Conservation (phyloP, 2,888 invertebrate species). For the Prenolepis imparis region DNA sequence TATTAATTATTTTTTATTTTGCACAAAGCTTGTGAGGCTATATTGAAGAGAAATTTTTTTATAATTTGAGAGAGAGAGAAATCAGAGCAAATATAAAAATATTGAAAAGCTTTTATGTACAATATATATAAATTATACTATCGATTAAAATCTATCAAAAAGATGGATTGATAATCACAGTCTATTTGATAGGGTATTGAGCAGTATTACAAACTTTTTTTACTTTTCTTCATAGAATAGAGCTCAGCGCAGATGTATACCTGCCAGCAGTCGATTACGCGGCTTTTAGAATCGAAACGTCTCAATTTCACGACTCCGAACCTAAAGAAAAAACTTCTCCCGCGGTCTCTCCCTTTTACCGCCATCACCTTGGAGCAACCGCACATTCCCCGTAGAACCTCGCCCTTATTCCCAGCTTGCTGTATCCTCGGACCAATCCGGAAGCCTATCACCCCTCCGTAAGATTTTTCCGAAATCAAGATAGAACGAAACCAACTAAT, state of each 20-base stretch:
- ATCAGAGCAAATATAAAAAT: neutral
- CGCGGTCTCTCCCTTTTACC: slow-evolving; percentile 58
- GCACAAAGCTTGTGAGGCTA: neutral
- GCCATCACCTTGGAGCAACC: slow-evolving; percentile 42
- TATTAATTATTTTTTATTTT: neutral
- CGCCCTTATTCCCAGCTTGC: slow-evolving; percentile 57
- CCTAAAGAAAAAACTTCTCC: slow-evolving; percentile 73
- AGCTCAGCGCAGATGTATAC: slow-evolving; percentile 80
- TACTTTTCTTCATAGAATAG: slow-evolving; percentile 10
- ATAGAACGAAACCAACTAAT: slow-evolving; percentile 61
- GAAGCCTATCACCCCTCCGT: slow-evolving; percentile 59
- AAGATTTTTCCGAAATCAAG: slow-evolving; percentile 75
- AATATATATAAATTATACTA: neutral
- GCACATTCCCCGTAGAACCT: slow-evolving; percentile 58
- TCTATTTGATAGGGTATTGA: slow-evolving; percentile 9
- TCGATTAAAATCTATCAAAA: neutral
- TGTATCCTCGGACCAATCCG: slow-evolving; percentile 70
- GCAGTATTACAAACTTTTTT: slow-evolving; percentile 9
- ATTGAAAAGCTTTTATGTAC: neutral
- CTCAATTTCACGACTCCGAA: slow-evolving; percentile 84
- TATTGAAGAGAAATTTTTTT: neutral
- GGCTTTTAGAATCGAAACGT: slow-evolving; percentile 83
- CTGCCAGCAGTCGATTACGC: slow-evolving; percentile 84
- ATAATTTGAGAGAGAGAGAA: neutral
- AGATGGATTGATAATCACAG: slow-evolving; percentile 13